Conservation (phyloP, 2,888 invertebrate genomes). For the Sphinx pinastri region DNA sequence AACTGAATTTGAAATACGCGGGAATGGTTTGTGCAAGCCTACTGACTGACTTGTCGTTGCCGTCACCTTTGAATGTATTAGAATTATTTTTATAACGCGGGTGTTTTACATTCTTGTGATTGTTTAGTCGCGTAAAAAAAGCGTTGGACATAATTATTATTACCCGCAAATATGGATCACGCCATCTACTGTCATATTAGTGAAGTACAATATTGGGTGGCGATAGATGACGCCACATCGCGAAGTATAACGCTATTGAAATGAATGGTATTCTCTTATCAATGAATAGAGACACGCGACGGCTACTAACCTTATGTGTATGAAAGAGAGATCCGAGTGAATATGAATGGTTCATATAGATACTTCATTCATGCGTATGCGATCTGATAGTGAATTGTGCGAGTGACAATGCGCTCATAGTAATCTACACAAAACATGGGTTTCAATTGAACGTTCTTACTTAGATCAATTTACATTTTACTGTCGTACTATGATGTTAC, state of each 20-base stretch:
- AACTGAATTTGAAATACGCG: too few species aligned
- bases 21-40: too few species aligned
- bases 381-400: slow-evolving; percentile 33
- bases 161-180: slow-evolving; percentile 16
- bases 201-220: slow-evolving; percentile 28
- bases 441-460: slow-evolving; percentile 42
- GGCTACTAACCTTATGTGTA: slow-evolving; percentile 34
- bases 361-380: slow-evolving; percentile 37
- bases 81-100: too few species aligned
- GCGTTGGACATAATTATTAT: too few species aligned
- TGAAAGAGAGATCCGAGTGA: slow-evolving; percentile 59
- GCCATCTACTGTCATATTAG: slow-evolving; percentile 52
- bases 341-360: slow-evolving; percentile 13
- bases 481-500: slow-evolving; percentile 43
- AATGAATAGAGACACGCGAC: not conserved
- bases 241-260: slow-evolving; percentile 35
- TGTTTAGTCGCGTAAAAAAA: too few species aligned
- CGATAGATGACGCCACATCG: slow-evolving; percentile 44
- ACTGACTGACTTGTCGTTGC: too few species aligned
- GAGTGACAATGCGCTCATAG: slow-evolving; percentile 33
- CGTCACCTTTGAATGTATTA: too few species aligned
- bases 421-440: slow-evolving; percentile 38
- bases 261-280: slow-evolving; percentile 23
- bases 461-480: slow-evolving; percentile 32
- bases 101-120: too few species aligned